Evolutionary conservation across 2,797 vertebrate species (phyloP).

Genomic region (Nannoperca australis): DNA sequence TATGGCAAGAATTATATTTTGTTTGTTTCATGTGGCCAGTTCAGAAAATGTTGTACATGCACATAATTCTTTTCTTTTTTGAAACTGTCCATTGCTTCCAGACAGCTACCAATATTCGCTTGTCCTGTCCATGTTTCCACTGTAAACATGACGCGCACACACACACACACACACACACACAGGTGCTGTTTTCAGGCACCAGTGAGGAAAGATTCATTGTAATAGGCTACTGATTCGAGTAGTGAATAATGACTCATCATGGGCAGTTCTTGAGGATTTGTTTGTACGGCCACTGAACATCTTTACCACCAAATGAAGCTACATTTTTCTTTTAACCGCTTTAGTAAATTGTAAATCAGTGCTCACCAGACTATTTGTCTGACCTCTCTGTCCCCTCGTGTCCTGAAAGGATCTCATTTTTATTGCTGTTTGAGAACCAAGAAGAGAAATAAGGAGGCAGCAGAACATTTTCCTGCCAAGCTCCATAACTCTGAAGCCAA

Average conservation of each 20-base stretch:
- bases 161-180: too few species aligned
- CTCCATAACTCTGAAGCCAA: conserved; percentile 39
- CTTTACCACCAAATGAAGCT: conserved; percentile 13
- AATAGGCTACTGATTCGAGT: conserved; percentile 2
- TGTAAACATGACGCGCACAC: too few species aligned
- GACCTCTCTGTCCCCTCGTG: conserved; percentile 30
- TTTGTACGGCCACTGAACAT: conserved; percentile 22
- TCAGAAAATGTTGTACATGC: background rate
- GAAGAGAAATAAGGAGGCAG: conserved; percentile 38
- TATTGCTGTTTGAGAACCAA: conserved; percentile 41
- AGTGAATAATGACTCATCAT: conserved; percentile 17
- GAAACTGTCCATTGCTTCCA: too few species aligned
- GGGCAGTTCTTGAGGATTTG: conserved; percentile 3
- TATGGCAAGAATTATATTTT: background rate
- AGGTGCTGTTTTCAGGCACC: background rate
- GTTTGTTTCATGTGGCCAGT: background rate
- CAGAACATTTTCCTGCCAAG: conserved; percentile 41
- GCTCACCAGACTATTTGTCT: conserved; percentile 34
- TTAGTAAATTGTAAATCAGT: conserved; percentile 41
- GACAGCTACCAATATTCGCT: too few species aligned
- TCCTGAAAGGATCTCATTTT: conserved; percentile 34
- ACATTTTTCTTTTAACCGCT: conserved; percentile 29
- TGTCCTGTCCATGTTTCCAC: too few species aligned
- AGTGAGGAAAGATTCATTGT: background rate
- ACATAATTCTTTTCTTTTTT: too few species aligned